Evolutionary conservation across 2,888 invertebrate species (phyloP), one percentile per base, ranked within the genome.

Genomic region (Metellina segmentata): DNA sequence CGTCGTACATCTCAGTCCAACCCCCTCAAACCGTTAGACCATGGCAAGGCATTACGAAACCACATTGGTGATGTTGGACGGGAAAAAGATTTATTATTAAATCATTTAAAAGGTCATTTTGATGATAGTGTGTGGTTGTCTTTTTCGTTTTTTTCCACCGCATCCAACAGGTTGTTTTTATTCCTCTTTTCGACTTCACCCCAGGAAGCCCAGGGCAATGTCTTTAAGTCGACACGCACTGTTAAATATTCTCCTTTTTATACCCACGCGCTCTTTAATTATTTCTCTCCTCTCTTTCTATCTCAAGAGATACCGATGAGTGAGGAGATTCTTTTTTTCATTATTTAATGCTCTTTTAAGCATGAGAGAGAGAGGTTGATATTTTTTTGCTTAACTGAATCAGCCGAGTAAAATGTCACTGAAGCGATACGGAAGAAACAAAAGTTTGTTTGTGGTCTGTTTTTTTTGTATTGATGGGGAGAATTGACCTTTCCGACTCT

Each of bases 171-270:
- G 74, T 77, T 85, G 77, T n/a, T n/a, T 16, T 48, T 34, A 49
- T 61, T 61, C 61, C 1, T 34, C 34, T 34, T 34, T 34, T 34
- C 34, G 34, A 34, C 34, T 13, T 52, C 34, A 34, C 20, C 51
- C 52, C 34, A 34, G 81, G 7, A 49, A 71, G 48, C 77, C 52
- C 49, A 77, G 85, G 77, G 77, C n/a, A 85, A 85, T 77, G 77
- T 85, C 85, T 85, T 85, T 69, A 77, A 85, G 69, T 61, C 85
- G 85, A 77, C 70, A 85, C 49, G 85, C 85, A 77, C 85, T 85
- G 77, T 85, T 85, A 85, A 85, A 77, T 61, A 81, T 53, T 81
- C 85, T 19, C 53, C 13, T 52, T 61, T 79, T 13, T 13, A 34
- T 61, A 34, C 61, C 16, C 53, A 34, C 16, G 9, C 51, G 7